A percentile compares a stretch with the other conserved stretches of the same genome.
Conservation (phyloP, 1,140 invertebrate genomes). For the silkworm (Bombyx mori) region DNA sequence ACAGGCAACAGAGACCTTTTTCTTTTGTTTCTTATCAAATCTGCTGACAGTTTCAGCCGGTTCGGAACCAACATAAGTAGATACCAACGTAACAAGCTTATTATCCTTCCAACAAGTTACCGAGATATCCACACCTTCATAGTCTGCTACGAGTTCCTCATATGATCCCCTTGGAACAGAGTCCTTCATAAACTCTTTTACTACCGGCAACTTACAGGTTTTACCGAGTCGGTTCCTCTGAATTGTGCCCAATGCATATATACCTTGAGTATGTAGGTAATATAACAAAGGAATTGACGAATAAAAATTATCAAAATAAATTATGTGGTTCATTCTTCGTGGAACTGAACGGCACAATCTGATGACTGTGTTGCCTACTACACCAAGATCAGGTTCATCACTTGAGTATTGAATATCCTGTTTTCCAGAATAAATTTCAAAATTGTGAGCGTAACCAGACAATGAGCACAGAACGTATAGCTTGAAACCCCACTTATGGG, state of each 20-base stretch:
- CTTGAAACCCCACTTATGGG: slow-evolving; percentile 25
- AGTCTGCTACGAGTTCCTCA: slow-evolving; percentile 18
- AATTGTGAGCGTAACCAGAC: slow-evolving; percentile 18
- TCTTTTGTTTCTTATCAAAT: slow-evolving; percentile 12
- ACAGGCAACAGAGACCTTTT: slow-evolving; percentile 11
- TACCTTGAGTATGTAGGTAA: slow-evolving; percentile 20
- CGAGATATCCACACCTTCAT: slow-evolving; percentile 18
- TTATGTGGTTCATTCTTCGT: slow-evolving; percentile 34
- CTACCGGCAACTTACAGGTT: slow-evolving; percentile 21
- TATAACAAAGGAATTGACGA: slow-evolving; percentile 19
- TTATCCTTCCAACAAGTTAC: slow-evolving; percentile 21
- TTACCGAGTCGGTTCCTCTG: slow-evolving; percentile 21
- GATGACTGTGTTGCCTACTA: slow-evolving; percentile 22
- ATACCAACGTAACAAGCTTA: slow-evolving; percentile 14
- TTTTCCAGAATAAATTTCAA: slow-evolving; percentile 25
- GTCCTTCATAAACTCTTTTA: slow-evolving; percentile 21
- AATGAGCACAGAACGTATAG: slow-evolving; percentile 16
- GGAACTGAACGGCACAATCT: slow-evolving; percentile 23
- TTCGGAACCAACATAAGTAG: slow-evolving; percentile 17
- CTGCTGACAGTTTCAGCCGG: slow-evolving; percentile 9
- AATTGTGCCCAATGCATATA: slow-evolving; percentile 23
- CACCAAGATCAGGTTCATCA: slow-evolving; percentile 23
- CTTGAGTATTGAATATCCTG: slow-evolving; percentile 6
- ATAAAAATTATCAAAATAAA: slow-evolving; percentile 31
- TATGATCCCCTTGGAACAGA: slow-evolving; percentile 17